Conservation (phyloP, 2,113 vertebrate genomes). For the Alaudala cheleensis region DNA sequence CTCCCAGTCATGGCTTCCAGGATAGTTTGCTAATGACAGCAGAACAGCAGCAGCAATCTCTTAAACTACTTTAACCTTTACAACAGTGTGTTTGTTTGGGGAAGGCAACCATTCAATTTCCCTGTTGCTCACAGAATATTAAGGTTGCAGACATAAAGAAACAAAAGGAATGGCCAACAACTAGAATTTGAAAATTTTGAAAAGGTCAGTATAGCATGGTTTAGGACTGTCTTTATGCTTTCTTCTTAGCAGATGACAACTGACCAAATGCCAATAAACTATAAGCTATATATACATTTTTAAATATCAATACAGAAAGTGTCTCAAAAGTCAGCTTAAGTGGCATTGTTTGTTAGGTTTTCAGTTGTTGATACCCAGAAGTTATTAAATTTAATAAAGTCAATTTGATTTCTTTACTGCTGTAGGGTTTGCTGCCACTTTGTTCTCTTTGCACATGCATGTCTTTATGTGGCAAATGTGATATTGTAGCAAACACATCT, state of each 20-base stretch:
- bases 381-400: neutral
- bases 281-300: neutral
- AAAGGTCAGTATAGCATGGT: slow-evolving; percentile 18
- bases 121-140: neutral
- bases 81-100: neutral
- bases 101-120: neutral
- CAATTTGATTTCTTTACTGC: neutral
- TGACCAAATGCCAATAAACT: neutral
- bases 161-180: slow-evolving; percentile 10
- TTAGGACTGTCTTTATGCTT: neutral
- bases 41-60: neutral
- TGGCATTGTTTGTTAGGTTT: neutral
- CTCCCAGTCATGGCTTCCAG: neutral
- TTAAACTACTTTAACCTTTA: slow-evolving; percentile 51
- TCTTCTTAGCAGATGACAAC: neutral
- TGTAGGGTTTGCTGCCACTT: neutral
- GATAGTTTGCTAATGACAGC: neutral
- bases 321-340: neutral
- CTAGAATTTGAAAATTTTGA: slow-evolving; percentile 15
- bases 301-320: neutral
- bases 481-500: neutral
- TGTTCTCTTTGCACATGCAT: neutral
- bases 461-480: neutral
- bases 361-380: neutral
- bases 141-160: neutral